These are phyloP conservation scores for Oscheius sp. DNA, from an alignment of 2,888 invertebrate genomes.

Conservation along the genomic window DNA sequence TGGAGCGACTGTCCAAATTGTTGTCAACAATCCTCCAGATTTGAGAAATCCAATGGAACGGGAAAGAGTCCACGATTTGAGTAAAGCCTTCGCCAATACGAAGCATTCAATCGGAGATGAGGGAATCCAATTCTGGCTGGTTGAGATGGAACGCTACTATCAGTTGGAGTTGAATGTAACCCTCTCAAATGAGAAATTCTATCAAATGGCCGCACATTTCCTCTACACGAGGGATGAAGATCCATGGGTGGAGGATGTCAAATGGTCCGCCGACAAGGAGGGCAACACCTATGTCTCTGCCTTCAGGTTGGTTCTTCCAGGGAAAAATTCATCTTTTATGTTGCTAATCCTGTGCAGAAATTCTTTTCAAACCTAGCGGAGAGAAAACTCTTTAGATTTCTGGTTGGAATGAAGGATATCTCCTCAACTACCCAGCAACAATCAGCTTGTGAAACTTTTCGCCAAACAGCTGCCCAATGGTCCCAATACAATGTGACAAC, in stretches of 20 bases:
- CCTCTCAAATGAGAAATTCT: constrained; percentile 39
- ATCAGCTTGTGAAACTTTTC: constrained; percentile 55
- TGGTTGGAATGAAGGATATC: constrained; percentile 63
- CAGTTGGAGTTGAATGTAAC: constrained; percentile 15
- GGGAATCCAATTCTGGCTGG: constrained; percentile 60
- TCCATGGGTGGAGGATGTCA: constrained; percentile 57
- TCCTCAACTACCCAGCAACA: constrained; percentile 57
- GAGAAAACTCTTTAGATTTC: constrained; percentile 49
- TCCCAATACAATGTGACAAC: constrained; percentile 60
- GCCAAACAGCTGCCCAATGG: constrained; percentile 40
- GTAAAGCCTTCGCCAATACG: constrained; percentile 56
- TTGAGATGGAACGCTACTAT: constrained; percentile 56
- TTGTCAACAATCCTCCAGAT: constrained; percentile 61
- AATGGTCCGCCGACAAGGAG: constrained; percentile 38
- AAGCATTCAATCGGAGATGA: constrained; percentile 58
- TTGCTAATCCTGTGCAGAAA: too few species aligned
- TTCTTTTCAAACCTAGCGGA: too few species aligned
- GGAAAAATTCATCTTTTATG: too few species aligned
- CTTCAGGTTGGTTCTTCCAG: constrained; percentile 37
- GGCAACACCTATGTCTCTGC: constrained; percentile 37
- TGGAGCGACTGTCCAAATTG: constrained; percentile 54
- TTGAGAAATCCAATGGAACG: constrained; percentile 48
- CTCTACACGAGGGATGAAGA: constrained; percentile 49
- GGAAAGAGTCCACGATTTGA: constrained; percentile 31
- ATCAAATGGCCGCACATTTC: constrained; percentile 51